Percentiles rank a stretch among this genome's conserved stretches.
These are phyloP conservation scores for Drymodes brunneopygia DNA, from an alignment of 2,113 vertebrate species.

Conservation along the genomic window DNA sequence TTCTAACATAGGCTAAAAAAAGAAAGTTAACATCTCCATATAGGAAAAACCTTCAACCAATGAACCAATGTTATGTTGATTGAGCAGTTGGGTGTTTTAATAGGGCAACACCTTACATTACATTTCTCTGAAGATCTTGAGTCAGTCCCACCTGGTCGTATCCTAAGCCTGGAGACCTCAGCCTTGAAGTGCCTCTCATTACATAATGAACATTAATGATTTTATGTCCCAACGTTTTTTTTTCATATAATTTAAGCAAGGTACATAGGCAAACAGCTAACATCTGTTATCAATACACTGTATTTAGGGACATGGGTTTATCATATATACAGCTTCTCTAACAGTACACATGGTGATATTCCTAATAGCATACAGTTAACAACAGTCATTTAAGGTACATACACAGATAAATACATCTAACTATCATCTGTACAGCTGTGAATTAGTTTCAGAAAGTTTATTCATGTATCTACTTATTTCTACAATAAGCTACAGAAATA, in stretches of 20 bases:
- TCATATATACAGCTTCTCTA: constrained; percentile 9
- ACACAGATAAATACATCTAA: background rate
- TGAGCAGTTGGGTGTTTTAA: constrained; percentile 11
- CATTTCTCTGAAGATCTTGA: background rate
- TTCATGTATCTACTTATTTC: constrained; percentile 43
- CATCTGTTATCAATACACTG: constrained; percentile 26
- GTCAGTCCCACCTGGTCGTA: constrained; percentile 1
- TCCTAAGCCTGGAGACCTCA: background rate
- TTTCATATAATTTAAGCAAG: constrained; percentile 31
- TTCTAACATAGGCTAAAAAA: background rate
- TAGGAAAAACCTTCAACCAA: background rate
- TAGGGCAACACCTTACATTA: constrained; percentile 3
- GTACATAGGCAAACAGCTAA: background rate
- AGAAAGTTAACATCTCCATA: background rate
- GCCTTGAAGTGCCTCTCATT: constrained; percentile 28
- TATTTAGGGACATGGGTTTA: constrained; percentile 11
- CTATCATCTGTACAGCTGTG: background rate
- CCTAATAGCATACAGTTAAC: constrained; percentile 3
- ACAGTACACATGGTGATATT: background rate
- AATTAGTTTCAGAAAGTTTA: constrained; percentile 43
- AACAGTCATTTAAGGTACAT: constrained; percentile 11
- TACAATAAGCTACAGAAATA: constrained; percentile 48
- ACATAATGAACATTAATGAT: constrained; percentile 39
- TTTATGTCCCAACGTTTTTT: constrained; percentile 34
- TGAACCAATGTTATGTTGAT: constrained; percentile 12